Conservation (phyloP, 1,140 invertebrate species). For the Vanessa tameamea region DNA sequence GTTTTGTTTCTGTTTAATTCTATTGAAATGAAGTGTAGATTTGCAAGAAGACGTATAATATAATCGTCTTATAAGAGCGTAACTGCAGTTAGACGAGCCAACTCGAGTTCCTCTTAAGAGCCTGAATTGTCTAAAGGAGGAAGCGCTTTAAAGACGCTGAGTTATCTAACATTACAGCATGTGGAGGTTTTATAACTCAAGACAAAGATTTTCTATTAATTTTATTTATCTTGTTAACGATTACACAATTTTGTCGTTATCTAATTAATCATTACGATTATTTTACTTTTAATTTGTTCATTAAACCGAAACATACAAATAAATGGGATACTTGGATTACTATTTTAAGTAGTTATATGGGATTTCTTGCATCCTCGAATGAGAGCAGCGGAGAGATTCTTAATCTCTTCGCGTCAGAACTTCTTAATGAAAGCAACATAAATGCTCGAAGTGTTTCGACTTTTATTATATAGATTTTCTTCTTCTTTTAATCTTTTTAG, state of each 20-base stretch:
- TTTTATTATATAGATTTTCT: conserved; percentile 16
- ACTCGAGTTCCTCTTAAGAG: conserved; percentile 8
- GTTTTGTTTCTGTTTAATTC: not conserved
- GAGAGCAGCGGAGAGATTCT: conserved; percentile 12
- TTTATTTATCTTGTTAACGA: not conserved
- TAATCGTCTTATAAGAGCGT: conserved; percentile 13
- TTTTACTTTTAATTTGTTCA: not conserved
- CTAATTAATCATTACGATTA: not conserved
- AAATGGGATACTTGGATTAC: not conserved
- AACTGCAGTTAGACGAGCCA: conserved; percentile 14
- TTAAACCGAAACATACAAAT: not conserved
- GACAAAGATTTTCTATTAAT: conserved; percentile 4
- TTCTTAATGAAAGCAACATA: conserved; percentile 32
- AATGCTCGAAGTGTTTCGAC: conserved; percentile 20
- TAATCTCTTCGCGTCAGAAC: conserved; percentile 32
- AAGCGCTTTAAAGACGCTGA: conserved; percentile 15
- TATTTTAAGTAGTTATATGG: conserved; percentile 9
- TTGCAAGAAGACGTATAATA: not conserved
- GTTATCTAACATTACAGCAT: conserved; percentile 11
- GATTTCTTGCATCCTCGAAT: not conserved
- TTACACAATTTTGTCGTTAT: not conserved
- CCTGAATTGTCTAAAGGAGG: conserved; percentile 8
- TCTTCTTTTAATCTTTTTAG: conserved; percentile 25
- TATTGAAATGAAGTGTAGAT: conserved; percentile 3
- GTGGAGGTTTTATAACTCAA: not conserved